These are phyloP conservation scores for Drosophila monieri DNA, from an alignment of 2,888 invertebrate species.

Conservation along the genomic window DNA sequence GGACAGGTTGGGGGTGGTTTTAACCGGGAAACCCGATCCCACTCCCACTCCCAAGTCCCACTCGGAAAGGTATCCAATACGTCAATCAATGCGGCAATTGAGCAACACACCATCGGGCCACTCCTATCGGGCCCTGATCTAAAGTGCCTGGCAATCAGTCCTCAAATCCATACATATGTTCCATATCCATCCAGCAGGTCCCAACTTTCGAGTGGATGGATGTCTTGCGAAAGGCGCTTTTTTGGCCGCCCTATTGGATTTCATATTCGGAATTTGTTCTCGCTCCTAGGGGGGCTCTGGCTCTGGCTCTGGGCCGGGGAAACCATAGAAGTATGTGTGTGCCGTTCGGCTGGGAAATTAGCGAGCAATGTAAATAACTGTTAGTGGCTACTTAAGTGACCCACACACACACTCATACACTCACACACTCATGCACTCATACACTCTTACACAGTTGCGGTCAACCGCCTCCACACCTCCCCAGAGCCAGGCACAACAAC, in stretches of 20 bases:
- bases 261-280: slow-evolving; percentile 61
- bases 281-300: neutral
- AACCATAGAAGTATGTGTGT: slow-evolving; percentile 61
- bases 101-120: slow-evolving; percentile 5
- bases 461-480: slow-evolving; percentile 48
- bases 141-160: slow-evolving; percentile 15
- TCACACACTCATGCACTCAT: slow-evolving; percentile 50
- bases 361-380: slow-evolving; percentile 77
- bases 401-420: slow-evolving; percentile 21
- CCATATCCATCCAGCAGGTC: neutral
- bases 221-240: slow-evolving; percentile 57
- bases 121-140: slow-evolving; percentile 8
- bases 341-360: slow-evolving; percentile 63
- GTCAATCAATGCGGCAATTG: slow-evolving; percentile 29
- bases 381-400: slow-evolving; percentile 73
- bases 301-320: slow-evolving; percentile 48
- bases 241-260: slow-evolving; percentile 65
- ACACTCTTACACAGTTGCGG: slow-evolving; percentile 67
- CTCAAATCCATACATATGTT: slow-evolving; percentile 5
- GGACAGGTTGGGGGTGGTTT: slow-evolving; percentile 18
- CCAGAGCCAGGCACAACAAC: slow-evolving; percentile 40
- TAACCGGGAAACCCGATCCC: slow-evolving; percentile 12
- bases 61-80: slow-evolving; percentile 7
- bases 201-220: slow-evolving; percentile 12
- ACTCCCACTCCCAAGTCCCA: neutral